phyloP scores from a whole-genome alignment of 2,113 vertebrate species.

The Pangasianodon gigas region DNA sequence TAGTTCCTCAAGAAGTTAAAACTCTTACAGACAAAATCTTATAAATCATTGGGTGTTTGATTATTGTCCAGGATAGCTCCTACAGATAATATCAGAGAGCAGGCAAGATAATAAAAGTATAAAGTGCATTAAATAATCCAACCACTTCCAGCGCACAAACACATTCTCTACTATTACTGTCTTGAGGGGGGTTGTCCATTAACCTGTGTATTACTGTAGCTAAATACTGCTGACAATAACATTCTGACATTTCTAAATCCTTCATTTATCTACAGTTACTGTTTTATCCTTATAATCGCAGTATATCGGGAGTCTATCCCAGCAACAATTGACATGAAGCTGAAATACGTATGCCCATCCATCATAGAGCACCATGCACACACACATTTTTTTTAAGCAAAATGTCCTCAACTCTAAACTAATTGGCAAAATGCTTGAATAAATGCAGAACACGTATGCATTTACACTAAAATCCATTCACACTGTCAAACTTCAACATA shows the following conservation, averaged over 20 bases:
- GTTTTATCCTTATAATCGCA: not conserved
- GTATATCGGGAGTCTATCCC: not conserved
- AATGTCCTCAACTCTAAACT: not conserved
- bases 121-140: not conserved
- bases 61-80: not conserved
- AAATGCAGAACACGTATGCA: not conserved
- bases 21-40: not conserved
- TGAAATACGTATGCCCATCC: too few relatives aligned
- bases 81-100: not conserved
- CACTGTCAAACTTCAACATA: not conserved
- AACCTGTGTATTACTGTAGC: too few relatives aligned
- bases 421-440: not conserved
- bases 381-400: not conserved
- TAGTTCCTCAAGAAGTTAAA: not conserved
- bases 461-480: not conserved
- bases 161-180: too few relatives aligned
- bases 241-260: not conserved
- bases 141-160: not conserved
- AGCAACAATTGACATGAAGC: not conserved
- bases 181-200: not conserved
- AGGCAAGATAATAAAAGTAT: not conserved
- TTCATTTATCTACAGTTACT: not conserved
- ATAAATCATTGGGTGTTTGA: not conserved
- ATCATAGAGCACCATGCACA: not conserved
- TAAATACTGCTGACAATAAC: too few relatives aligned